Percentiles rank a stretch among this genome's conserved stretches.
Evolutionary conservation across 2,113 vertebrate genomes (phyloP).

Genomic region (Sturnus vulgaris): DNA sequence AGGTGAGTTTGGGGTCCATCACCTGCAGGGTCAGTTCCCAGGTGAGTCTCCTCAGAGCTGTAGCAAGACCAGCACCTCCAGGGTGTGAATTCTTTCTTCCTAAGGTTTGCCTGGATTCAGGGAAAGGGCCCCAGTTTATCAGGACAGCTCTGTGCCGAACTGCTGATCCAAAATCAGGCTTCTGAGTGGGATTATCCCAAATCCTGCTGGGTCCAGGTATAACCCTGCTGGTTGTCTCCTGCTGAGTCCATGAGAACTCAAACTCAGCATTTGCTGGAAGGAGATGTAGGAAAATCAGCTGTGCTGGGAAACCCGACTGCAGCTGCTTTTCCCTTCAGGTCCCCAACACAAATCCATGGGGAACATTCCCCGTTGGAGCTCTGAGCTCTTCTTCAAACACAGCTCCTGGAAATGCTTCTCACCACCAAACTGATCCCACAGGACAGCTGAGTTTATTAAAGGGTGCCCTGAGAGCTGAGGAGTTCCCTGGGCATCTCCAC

Average conservation of each 20-base stretch:
- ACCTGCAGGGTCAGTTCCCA: rapidly evolving
- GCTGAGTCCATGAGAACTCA: not conserved
- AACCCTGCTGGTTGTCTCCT: not conserved
- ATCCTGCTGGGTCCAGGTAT: not conserved
- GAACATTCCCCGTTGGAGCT: rapidly evolving
- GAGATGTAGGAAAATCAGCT: not conserved
- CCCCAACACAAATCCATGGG: rapidly evolving
- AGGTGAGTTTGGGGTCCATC: not conserved
- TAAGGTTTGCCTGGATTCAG: not conserved
- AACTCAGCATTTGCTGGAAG: not conserved
- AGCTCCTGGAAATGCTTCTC: not conserved
- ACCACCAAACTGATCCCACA: not conserved
- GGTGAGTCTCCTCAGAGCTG: not conserved
- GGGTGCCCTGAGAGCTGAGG: not conserved
- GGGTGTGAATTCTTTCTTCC: not conserved
- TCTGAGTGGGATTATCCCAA: not conserved
- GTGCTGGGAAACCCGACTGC: not conserved
- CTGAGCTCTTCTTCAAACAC: not conserved
- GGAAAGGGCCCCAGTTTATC: rapidly evolving
- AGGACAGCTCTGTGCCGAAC: not conserved
- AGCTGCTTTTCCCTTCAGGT: not conserved
- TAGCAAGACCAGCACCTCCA: not conserved
- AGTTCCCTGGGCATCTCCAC: not conserved
- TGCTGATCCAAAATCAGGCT: not conserved
- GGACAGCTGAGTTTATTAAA: not conserved